Conservation (phyloP, 2,888 invertebrate species). For the Polymixis lichenea region DNA sequence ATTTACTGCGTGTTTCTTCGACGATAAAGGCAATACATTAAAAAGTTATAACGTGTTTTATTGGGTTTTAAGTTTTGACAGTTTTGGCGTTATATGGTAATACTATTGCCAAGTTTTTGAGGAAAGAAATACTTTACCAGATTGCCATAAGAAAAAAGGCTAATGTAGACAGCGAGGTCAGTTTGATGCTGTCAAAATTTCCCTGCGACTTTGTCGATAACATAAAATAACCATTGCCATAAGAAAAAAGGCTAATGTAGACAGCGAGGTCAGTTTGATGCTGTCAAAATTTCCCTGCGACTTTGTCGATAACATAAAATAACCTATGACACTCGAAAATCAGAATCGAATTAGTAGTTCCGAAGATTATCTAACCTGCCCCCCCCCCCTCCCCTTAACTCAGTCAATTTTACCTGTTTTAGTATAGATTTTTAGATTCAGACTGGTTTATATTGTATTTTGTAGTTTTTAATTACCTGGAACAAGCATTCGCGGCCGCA, state of each 20-base stretch:
- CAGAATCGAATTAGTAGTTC: too few species aligned
- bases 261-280: background rate
- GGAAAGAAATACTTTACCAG: background rate
- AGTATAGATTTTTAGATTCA: too few species aligned
- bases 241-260: background rate
- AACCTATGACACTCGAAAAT: too few species aligned
- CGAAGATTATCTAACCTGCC: too few species aligned
- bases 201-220: too few species aligned
- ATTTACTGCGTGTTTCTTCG: background rate
- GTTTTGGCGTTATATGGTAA: background rate
- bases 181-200: background rate
- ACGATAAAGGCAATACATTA: background rate
- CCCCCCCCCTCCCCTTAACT: too few species aligned
- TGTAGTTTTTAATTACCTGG: background rate
- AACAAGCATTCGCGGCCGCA: conserved; percentile 2
- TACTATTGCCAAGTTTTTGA: background rate
- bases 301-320: too few species aligned
- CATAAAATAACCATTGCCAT: too few species aligned
- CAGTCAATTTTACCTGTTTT: too few species aligned
- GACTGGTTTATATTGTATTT: background rate
- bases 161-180: background rate
- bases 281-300: background rate
- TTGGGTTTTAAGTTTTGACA: background rate
- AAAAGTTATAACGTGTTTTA: background rate
- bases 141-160: conserved; percentile 2